Base-by-base conservation (phyloP, 2,888 invertebrate species). In the Amphipyra berbera region DNA sequence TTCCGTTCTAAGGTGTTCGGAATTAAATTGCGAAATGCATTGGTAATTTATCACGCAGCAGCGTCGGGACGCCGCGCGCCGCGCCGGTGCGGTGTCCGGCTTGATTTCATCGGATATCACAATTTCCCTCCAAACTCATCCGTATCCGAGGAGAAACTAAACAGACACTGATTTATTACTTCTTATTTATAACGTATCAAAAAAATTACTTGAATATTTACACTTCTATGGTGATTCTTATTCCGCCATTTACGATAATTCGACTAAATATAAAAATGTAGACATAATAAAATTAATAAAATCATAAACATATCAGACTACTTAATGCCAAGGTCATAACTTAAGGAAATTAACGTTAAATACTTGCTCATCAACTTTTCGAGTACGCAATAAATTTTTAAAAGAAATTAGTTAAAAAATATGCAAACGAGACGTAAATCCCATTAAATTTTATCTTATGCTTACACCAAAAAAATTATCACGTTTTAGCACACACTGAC, bases 51-150 rank as follows among this genome's bases (percentile, higher is more conserved):
- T 63, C 62, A 70, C 47, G 12, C 47, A 13, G 57, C 7, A 56
- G 44, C 62, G n/a, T n/a, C n/a, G 48, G 14, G 38, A 38, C 55
- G 47, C 45, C 58, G 59, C 48, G 21, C 21, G n/a, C n/a, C n/a
- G n/a, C n/a, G n/a, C n/a, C n/a, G n/a, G n/a, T n/a, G n/a, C 21
- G 21, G 21, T 76, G 59, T 82, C 85, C 85, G 85, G 80, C 76
- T 82, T 69, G 61, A 68, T 85, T 82, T 82, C 82, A 79, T 80
- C 85, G 86, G 87, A 87, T 87, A 87, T 88, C 81, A 78, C 61
- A 62, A 76, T 84, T 87, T 84, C 83, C 83, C 3, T 68, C 61
- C 40, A 46, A 48, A 53, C 61, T 37, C 56, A 52, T 65, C 68
- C 62, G 67, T 48, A 61, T 44, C 47, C 50, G 53, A 56, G n/a